Conservation (phyloP, 2,797 vertebrate genomes). For the Triplophysa yarkandensis region DNA sequence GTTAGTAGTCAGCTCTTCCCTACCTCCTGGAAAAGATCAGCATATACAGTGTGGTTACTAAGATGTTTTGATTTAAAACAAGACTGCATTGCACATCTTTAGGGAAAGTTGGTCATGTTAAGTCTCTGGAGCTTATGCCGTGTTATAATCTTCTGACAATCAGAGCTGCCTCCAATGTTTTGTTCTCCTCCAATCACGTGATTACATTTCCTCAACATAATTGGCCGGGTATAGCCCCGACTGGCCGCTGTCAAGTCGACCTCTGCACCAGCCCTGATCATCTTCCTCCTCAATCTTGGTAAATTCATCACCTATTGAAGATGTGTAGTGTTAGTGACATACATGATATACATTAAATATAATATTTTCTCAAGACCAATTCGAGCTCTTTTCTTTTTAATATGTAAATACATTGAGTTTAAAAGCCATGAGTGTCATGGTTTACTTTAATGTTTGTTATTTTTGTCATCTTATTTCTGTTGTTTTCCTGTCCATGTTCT, state of each 20-base stretch:
- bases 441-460: no score
- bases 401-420: no score
- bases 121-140: conserved; percentile 81
- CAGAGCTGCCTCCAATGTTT: conserved; percentile 86
- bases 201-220: conserved; percentile 94
- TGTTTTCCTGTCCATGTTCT: no score
- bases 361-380: no score
- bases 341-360: not conserved
- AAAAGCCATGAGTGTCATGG: no score
- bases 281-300: conserved; percentile 97
- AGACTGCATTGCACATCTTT: conserved; percentile 78
- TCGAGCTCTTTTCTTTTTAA: no score
- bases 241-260: conserved; percentile 90
- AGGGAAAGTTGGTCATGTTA: conserved; percentile 76
- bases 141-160: conserved; percentile 88
- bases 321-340: conserved; percentile 34
- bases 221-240: conserved; percentile 97
- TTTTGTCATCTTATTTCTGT: no score
- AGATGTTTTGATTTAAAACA: conserved; percentile 75
- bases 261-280: conserved; percentile 98
- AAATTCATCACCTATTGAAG: conserved; percentile 88
- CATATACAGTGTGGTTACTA: conserved; percentile 70
- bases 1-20: conserved; percentile 61
- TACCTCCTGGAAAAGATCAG: conserved; percentile 71
- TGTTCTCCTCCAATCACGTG: conserved; percentile 67